Base-by-base conservation (phyloP, 2,113 vertebrate genomes). In the Acrocephalus arundinaceus region DNA sequence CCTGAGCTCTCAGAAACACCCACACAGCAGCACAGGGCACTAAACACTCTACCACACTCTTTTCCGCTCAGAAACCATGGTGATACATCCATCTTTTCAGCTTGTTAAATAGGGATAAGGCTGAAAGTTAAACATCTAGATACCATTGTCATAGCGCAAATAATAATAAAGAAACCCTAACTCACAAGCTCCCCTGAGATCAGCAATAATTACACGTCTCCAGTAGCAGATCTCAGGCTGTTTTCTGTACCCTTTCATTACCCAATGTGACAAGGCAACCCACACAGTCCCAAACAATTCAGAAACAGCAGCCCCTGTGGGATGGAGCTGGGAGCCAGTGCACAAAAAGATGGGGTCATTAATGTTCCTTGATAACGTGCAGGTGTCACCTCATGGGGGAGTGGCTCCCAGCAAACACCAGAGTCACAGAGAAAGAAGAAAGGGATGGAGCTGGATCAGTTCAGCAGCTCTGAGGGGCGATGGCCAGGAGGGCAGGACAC, bases 231-330 rank as follows among this genome's bases (percentile, higher is more conserved):
- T 74, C 94, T 95, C 66, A 68, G 91, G 68, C 68, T 96, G 63
- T 81, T 94, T 95, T 74, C 77, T 89, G 28, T 93, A 94, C 92
- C 70, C 57, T 96, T 91, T 97, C 80, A 94, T 97, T 96, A 92
- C 71, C 63, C 79, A 62, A 52, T 3, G 37, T 85, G 90, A 94
- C 87, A 96, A 94, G 67, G 48, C 75, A 97, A 73, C 75, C 58
- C 82, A 71, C 73, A 88, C 55, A 35, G 22, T 74, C 52, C 81
- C 90, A 73, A 85, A 48, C 66, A 81, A 79, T 70, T 67, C 48
- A 11, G 75, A 62, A 92, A 59, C n/a, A 75, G 67, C 83, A 91
- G 52, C 55, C 27, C 41, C 16, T 15, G 7, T 6, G 70, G 70
- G 85, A 21, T 41, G 55, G 65, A 90, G 71, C 83, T 82, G 82